Percentiles rank a stretch among this genome's conserved stretches.
Conservation (phyloP, 2,888 invertebrate genomes). For the Oithona nana region DNA sequence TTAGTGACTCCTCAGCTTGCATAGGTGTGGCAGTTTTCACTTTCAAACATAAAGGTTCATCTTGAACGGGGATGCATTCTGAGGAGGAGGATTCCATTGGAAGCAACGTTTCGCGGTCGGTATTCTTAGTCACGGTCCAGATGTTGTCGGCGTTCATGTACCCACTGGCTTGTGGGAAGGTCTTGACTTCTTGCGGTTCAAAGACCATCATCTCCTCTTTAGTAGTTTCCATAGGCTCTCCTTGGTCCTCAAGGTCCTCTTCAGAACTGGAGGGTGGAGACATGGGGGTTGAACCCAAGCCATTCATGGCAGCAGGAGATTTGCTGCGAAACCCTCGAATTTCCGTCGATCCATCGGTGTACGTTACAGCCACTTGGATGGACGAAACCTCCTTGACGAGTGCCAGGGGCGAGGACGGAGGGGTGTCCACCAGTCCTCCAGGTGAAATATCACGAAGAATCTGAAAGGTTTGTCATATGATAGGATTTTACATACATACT, state of each 20-base stretch:
- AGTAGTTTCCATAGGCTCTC: neutral
- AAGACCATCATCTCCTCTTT: neutral
- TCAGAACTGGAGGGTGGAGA: neutral
- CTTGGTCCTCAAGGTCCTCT: neutral
- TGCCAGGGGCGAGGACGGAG: neutral
- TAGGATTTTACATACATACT: too few species aligned
- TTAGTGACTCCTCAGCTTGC: neutral
- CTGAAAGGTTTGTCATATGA: neutral
- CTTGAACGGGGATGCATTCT: neutral
- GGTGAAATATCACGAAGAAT: neutral
- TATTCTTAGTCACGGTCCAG: constrained; percentile 42
- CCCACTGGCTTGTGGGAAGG: constrained; percentile 1
- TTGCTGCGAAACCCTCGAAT: neutral
- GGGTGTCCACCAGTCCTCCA: neutral
- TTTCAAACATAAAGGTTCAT: constrained; percentile 6
- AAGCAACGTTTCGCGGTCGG: constrained; percentile 29
- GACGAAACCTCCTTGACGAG: neutral
- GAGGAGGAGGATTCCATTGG: neutral
- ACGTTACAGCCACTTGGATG: neutral
- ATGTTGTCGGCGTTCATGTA: constrained; percentile 33
- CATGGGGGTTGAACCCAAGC: neutral
- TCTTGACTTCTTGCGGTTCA: neutral
- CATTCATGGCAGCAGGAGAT: neutral
- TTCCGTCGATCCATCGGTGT: neutral
- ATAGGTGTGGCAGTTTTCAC: neutral